Base-by-base conservation (phyloP, 30 jellyfish, hydroid and myxozoan species). In the Rhopilema esculentum region DNA sequence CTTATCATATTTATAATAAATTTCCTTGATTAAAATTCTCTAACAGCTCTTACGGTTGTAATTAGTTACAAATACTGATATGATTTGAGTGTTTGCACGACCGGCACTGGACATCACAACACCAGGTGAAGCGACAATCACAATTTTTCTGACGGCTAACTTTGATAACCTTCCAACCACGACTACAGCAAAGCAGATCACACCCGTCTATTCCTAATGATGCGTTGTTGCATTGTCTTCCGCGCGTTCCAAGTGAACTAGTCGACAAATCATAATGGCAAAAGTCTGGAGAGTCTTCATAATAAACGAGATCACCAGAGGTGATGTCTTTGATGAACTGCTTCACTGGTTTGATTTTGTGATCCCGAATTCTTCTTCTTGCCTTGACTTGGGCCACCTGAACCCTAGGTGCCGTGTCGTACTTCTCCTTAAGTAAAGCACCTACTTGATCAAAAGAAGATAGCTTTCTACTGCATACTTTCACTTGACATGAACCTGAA, bases 181-280 rank as follows among this genome's bases (percentile, higher is more conserved):
- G 91, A 19, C 95, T 86, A 76, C 98, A 94, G 82, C 98, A 94
- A 88, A 94, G 88, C 66, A 89, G 95, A 4, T 85, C 92, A 72
- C 98, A 94, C 4, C 98, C 98, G 78, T 94, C 98, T 0, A 94
- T 92, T 18, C 97, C 98, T 50, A 96, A 75, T 29, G 98, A 94
- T 12, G 91, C 61, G 31, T 78, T 89, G 78, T 94, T 94, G 83
- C 98, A 94, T 70, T 77, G 89, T 57, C 98, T 88, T 21, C 98
- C 98, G 8, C 82, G 85, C 1, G 98, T 94, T 8, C 98, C 98
- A 20, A 67, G 80, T 4, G 93, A 79, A 49, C 98, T 97, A 12
- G 93, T 84, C 40, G 88, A 91, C 79, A 76, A 73, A 53, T 94
- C 94, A 51, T 61, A 76, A 25, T 30, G 83, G 77, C 98, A 94